Evolutionary conservation across 2,888 invertebrate genomes (phyloP), one percentile per base, ranked within the genome.

Genomic region (Drosophila peninsularis): DNA sequence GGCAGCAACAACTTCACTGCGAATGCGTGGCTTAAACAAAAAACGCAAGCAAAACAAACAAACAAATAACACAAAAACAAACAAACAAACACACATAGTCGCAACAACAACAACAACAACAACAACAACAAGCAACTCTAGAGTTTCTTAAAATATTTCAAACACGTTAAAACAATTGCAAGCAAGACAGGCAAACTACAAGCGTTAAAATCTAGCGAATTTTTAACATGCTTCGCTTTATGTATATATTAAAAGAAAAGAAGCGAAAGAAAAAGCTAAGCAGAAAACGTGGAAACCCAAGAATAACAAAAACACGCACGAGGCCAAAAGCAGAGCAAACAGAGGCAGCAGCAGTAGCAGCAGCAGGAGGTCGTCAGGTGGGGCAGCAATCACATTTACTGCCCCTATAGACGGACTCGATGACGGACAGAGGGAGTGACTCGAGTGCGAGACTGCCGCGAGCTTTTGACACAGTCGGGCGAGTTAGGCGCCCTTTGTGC

Each of bases 91-190:
- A 45, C n/a, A 45, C 42, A 42, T 13, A 42, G 6, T 6, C 21
- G n/a, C 44, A 44, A 9, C 21, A 24, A 14, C 44, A 27, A 10
- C n/a, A 3, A 27, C 53, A 53, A 17, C 17, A 2, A 30, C 50
- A 14, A 11, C 32, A 64, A 11, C 42, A n/a, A 57, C 27, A 71
- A 32, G 21, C 53, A 32, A 62, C 47, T 39, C 49, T 55, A 24
- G 60, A 37, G 19, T 57, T 53, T 45, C 64, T 80, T 82, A 67
- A 84, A 69, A 66, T 87, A 84, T 84, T 82, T 87, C 68, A 80
- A 82, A 78, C 83, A 84, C 87, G 87, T 82, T 74, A 62, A 71
- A 78, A 82, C 75, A 84, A 86, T 85, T 81, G 81, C 77, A 77
- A 39, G 69, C 71, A 65, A 78, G 63, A 47, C 73, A 61, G 44